phyloP scores from a whole-genome alignment of 2,888 invertebrate species.

The Tachina lurida region DNA sequence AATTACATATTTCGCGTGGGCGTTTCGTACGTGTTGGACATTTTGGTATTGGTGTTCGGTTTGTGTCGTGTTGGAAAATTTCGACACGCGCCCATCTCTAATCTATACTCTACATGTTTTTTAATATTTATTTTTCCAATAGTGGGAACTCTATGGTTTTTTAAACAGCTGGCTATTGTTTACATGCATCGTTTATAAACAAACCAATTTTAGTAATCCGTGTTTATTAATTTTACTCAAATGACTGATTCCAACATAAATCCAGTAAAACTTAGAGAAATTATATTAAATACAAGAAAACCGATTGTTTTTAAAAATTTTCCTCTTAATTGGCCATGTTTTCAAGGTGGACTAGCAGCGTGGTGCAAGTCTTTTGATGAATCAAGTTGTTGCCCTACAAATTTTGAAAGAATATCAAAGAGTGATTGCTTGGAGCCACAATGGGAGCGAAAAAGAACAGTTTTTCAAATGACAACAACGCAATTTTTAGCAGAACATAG shows the following conservation, averaged over 20 bases:
- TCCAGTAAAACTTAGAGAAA: slow-evolving; percentile 74
- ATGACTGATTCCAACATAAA: slow-evolving; percentile 23
- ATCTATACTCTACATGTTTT: no score
- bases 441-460: slow-evolving; percentile 90
- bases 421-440: slow-evolving; percentile 85
- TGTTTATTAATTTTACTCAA: not conserved
- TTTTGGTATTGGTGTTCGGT: no score
- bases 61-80: no score
- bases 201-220: no score
- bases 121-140: no score
- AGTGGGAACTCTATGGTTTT: no score
- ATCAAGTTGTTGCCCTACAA: slow-evolving; percentile 15
- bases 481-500: slow-evolving; percentile 85
- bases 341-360: slow-evolving; percentile 75
- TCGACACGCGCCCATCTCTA: no score
- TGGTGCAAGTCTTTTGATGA: slow-evolving; percentile 79
- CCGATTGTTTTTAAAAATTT: slow-evolving; percentile 79
- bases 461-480: slow-evolving; percentile 85
- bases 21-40: no score
- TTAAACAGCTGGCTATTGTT: not conserved
- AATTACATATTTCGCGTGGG: no score
- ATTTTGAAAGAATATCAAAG: slow-evolving; percentile 77
- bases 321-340: slow-evolving; percentile 78
- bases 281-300: slow-evolving; percentile 79
- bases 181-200: not conserved